Evolutionary conservation across 64 coral and sea anemone species (phyloP).

Genomic region (Anthopleura sola): DNA sequence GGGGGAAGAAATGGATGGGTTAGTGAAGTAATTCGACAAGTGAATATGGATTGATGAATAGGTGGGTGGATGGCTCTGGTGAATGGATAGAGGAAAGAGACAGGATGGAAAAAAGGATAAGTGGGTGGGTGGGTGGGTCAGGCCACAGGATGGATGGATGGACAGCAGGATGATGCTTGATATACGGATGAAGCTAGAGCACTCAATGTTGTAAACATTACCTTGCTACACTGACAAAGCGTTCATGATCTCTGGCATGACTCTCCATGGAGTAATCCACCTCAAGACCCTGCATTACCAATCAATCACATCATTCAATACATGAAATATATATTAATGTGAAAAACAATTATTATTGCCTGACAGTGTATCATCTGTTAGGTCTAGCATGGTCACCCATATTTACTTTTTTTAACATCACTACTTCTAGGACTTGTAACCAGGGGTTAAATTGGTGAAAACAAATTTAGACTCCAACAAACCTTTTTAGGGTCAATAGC

Average conservation of each 20-base stretch:
- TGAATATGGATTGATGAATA: neutral
- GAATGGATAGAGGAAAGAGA: too few relatives aligned
- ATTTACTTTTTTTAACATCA: too few relatives aligned
- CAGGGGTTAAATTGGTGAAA: too few relatives aligned
- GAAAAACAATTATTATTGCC: too few relatives aligned
- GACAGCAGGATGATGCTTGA: neutral
- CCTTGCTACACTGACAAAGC: slow-evolving; percentile 96
- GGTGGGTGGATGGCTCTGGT: neutral
- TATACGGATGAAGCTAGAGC: too few relatives aligned
- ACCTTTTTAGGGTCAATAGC: slow-evolving; percentile 96
- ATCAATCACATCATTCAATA: neutral
- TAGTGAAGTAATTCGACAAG: neutral
- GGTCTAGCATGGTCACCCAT: too few relatives aligned
- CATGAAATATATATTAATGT: neutral
- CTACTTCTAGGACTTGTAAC: too few relatives aligned
- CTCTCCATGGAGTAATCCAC: slow-evolving; percentile 98
- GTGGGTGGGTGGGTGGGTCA: neutral
- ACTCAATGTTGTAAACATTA: neutral
- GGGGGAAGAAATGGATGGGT: neutral
- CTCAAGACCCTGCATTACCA: slow-evolving; percentile 63
- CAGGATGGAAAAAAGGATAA: too few relatives aligned
- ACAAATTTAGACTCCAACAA: too few relatives aligned
- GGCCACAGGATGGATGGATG: neutral
- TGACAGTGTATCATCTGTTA: too few relatives aligned
- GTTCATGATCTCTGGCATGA: slow-evolving; percentile 84